Evolutionary conservation across 2,113 vertebrate genomes (phyloP).

Genomic region (Hemicordylus capensis): DNA sequence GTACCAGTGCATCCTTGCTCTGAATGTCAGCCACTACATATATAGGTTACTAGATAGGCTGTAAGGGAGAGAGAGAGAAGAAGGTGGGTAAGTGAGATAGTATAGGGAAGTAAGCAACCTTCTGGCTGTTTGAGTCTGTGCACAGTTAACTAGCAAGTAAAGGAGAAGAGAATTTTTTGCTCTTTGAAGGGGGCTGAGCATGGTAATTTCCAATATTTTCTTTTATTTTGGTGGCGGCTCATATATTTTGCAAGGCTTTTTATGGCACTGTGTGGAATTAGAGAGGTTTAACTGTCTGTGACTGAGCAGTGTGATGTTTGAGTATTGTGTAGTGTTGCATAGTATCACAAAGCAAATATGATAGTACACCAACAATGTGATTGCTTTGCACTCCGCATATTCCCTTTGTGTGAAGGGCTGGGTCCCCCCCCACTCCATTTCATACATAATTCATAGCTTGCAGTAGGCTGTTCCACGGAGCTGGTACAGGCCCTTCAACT

Average conservation of each 20-base stretch:
- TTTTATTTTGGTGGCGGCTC: not conserved
- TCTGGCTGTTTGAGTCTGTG: not conserved
- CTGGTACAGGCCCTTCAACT: constrained; percentile 35
- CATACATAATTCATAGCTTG: constrained; percentile 68
- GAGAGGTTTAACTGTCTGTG: not conserved
- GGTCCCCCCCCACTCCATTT: constrained; percentile 34
- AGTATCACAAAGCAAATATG: constrained; percentile 23
- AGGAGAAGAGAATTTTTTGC: not conserved
- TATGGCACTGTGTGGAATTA: not conserved
- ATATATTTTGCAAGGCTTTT: not conserved
- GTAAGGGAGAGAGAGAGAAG: not conserved
- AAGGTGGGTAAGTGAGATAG: fast-evolving
- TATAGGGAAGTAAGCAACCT: not conserved
- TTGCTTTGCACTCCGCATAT: constrained; percentile 54
- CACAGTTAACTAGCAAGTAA: not conserved
- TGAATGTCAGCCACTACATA: not conserved
- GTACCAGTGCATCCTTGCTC: too few species aligned
- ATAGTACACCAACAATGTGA: constrained; percentile 6
- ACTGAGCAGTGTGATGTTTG: fast-evolving
- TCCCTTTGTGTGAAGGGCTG: constrained; percentile 47
- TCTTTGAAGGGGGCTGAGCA: not conserved
- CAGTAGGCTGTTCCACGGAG: constrained; percentile 28
- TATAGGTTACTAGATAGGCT: not conserved
- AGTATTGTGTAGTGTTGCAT: fast-evolving
- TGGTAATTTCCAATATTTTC: not conserved